A percentile compares a stretch with the other conserved stretches of the same genome.
Conservation (phyloP, 2,888 invertebrate genomes). For the Drosophila borealis region DNA sequence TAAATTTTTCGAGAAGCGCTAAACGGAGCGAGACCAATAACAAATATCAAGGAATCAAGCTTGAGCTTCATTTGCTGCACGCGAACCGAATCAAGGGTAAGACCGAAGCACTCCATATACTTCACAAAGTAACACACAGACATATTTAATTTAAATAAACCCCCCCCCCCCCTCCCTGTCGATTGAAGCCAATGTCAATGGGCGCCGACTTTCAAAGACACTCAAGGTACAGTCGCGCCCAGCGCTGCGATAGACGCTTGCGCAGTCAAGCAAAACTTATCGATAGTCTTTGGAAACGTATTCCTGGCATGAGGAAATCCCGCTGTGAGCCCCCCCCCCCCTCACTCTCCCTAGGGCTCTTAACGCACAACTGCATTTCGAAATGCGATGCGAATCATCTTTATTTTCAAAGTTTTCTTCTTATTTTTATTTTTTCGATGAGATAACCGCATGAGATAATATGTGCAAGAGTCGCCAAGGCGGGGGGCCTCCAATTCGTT, state of each 20-base stretch:
- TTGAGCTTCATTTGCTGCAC: conserved; percentile 56
- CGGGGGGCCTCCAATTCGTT: conserved; percentile 2
- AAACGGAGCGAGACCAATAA: conserved; percentile 37
- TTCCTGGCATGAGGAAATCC: neutral
- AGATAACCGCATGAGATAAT: conserved; percentile 45
- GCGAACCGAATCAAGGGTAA: conserved; percentile 58
- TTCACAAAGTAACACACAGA: conserved; percentile 1
- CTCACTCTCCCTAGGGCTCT: neutral
- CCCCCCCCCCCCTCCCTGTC: neutral
- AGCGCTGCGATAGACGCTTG: conserved; percentile 36
- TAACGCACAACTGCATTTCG: conserved; percentile 15
- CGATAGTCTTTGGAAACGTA: conserved; percentile 23
- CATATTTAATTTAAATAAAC: neutral
- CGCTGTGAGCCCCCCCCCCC: no score
- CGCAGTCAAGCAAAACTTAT: conserved; percentile 33
- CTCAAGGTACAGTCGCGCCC: conserved; percentile 27
- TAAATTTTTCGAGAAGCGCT: conserved; percentile 22
- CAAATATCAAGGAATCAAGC: conserved; percentile 44
- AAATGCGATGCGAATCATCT: conserved; percentile 14
- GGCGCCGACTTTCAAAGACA: conserved; percentile 47
- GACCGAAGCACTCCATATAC: conserved; percentile 5
- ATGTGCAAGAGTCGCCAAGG: neutral
- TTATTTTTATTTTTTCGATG: conserved; percentile 18
- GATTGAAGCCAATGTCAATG: conserved; percentile 49
- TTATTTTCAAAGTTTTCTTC: conserved; percentile 1